Base-by-base conservation (phyloP, 2,797 vertebrate species). In the Enteromius paludinosus region DNA sequence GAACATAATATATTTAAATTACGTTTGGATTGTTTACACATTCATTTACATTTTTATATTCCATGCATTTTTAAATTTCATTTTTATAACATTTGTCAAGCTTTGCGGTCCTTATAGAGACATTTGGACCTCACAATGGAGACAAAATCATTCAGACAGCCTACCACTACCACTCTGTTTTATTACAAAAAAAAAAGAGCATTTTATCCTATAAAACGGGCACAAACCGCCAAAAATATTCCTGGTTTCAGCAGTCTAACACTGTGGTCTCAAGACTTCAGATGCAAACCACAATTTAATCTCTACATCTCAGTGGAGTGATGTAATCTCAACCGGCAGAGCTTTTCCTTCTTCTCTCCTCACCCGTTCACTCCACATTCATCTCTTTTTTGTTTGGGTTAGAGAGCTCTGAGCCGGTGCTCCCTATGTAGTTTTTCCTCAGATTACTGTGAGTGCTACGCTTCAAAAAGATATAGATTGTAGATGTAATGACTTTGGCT, bases 311-410 rank as follows among this genome's bases (percentile, higher is more conserved):
- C 83, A 61, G 82, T 83, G 72, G 82, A 86, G 88, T 83, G 87
- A 87, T 89, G 87, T 85, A 64, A 91, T 86, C 87, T 90, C 79
- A 59, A 38, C 35, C 61, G 54, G 15, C 25, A 41, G 25, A 35
- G 69, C 82, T 79, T 86, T 85, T 83, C 74, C 78, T 78, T 84
- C 86, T 87, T 86, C 82, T 85, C 70, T 81, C 85, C 82, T 69
- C 33, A 56, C 52, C 83, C 74, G 73, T 75, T 87, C 79, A 82
- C 77, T 74, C 86, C 91, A 89, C 80, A 80, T 90, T 90, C 88
- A 92, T 91, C 90, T 88, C 85, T 85, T 62, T 83, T 82, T 79
- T 92, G 90, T 93, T 92, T 90, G 91, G 92, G 89, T 93, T 91
- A 79, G 87, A 20, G 25, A 68, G 65, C 65, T 35, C 89, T 87